These are phyloP conservation scores for Centroberyx gerrardi DNA, from an alignment of 2,797 vertebrate genomes.

Conservation along the genomic window DNA sequence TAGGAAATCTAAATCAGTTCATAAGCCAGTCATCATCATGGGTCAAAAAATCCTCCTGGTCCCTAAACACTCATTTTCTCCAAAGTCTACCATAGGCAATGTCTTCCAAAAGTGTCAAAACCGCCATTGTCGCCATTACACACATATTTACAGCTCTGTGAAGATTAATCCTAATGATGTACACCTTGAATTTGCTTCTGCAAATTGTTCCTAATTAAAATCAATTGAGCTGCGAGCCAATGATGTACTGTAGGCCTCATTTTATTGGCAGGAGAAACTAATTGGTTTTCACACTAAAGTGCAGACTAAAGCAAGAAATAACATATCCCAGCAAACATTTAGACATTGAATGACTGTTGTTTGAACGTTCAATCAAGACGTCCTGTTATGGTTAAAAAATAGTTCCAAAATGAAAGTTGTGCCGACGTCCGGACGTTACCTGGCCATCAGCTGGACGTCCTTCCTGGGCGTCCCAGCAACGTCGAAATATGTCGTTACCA, in stretches of 20 bases:
- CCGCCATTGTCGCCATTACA: too few relatives aligned
- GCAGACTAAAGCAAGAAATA: neutral
- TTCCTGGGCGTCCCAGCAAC: too few relatives aligned
- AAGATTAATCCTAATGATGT: slow-evolving; percentile 7
- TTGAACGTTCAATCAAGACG: too few relatives aligned
- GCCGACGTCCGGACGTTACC: too few relatives aligned
- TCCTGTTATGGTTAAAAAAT: too few relatives aligned
- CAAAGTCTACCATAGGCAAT: neutral
- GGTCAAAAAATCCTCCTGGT: neutral
- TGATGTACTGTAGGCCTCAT: neutral
- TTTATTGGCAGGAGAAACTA: neutral
- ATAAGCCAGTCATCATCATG: slow-evolving; percentile 19
- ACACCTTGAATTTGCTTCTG: neutral
- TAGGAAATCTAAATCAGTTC: neutral
- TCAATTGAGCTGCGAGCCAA: neutral
- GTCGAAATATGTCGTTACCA: too few relatives aligned
- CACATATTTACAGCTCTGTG: neutral
- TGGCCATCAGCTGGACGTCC: too few relatives aligned
- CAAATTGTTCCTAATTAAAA: neutral
- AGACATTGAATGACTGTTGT: too few relatives aligned
- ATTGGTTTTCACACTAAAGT: neutral
- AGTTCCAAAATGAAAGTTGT: too few relatives aligned
- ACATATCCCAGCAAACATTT: too few relatives aligned
- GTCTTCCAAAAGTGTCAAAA: slow-evolving; percentile 2
- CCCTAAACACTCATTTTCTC: neutral